Evolutionary conservation across 2,113 vertebrate genomes (phyloP), one percentile per base, ranked within the genome.

Genomic region (Anarhynchus alexandrinus): DNA sequence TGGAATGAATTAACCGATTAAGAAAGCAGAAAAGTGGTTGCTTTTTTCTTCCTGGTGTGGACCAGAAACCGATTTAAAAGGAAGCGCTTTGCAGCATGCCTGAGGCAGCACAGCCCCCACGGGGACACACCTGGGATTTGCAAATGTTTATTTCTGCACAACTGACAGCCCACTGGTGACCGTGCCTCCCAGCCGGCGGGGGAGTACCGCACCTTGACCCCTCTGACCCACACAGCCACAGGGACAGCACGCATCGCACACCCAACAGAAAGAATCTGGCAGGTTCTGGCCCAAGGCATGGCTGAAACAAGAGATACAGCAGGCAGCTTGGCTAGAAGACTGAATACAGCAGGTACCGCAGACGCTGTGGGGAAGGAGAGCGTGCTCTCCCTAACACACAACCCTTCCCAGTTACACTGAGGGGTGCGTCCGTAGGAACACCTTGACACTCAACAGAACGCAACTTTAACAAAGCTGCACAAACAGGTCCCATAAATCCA

Each of bases 391-490:
- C 82, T 19, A n/a, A 20, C 55, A 18, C 6, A 19, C 3, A 7
- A 6, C 4, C 5, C 30, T 23, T 21, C 70, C 34, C 52, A 7
- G 8, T 15, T 6, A 42, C 70, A 14, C 19, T 4, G 0, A 10
- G 0, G 2, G 49, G 6, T 1, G 32, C 3, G 0, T 5, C 20
- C 1, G 2, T 1, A 14, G 10, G 11, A 69, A 54, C 30, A 18
- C 14, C 12, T 4, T 2, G 0, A 10, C 4, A 0, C 34, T 47
- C 23, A 8, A 10, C n/a, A 36, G 25, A 27, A 21, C 1, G 0
- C 1, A 3, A 11, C n/a, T 36, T 34, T 14, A 65, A 25, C 47
- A 40, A 17, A 18, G 38, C 45, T 12, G 34, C 1, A 1, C 25
- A 20, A 32, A 14, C 11, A 4, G 21, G 10, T 29, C 43, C 73